Conservation (phyloP, 2,888 invertebrate species). For the Gibbula magus region DNA sequence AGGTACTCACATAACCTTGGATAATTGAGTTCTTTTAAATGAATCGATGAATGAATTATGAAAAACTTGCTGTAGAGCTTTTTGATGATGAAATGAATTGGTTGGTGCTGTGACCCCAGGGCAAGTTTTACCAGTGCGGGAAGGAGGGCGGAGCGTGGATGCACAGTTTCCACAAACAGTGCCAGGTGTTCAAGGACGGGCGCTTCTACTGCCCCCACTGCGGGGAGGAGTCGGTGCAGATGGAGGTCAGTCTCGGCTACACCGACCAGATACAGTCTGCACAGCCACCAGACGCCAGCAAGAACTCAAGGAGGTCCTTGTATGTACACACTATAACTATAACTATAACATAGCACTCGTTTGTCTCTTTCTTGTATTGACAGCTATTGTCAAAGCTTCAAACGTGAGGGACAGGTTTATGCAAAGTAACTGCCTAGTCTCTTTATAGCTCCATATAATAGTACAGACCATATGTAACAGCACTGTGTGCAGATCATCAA, state of each 20-base stretch:
- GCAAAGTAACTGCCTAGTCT: too few species aligned
- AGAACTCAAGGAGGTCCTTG: slow-evolving; percentile 20
- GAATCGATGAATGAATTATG: too few species aligned
- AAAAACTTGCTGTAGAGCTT: too few species aligned
- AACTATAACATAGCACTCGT: background rate
- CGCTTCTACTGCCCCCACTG: slow-evolving; percentile 85
- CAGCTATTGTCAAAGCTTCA: background rate
- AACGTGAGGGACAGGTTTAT: too few species aligned
- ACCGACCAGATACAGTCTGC: slow-evolving; percentile 74
- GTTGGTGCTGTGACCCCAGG: slow-evolving; percentile 78
- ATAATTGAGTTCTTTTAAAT: too few species aligned
- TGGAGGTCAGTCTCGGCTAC: slow-evolving; percentile 81
- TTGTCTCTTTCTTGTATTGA: background rate
- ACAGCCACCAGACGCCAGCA: background rate
- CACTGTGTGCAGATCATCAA: background rate
- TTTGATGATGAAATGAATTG: background rate
- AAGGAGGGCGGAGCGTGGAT: slow-evolving; percentile 76
- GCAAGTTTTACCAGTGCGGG: slow-evolving; percentile 87
- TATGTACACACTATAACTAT: background rate
- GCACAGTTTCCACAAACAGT: slow-evolving; percentile 90
- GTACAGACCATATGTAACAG: too few species aligned
- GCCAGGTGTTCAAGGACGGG: slow-evolving; percentile 79
- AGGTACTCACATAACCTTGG: slow-evolving; percentile 76
- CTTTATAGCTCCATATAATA: too few species aligned
- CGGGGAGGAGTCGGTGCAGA: slow-evolving; percentile 79